Base-by-base conservation (phyloP, 64 coral and sea anemone species). In the Montipora cactus region DNA sequence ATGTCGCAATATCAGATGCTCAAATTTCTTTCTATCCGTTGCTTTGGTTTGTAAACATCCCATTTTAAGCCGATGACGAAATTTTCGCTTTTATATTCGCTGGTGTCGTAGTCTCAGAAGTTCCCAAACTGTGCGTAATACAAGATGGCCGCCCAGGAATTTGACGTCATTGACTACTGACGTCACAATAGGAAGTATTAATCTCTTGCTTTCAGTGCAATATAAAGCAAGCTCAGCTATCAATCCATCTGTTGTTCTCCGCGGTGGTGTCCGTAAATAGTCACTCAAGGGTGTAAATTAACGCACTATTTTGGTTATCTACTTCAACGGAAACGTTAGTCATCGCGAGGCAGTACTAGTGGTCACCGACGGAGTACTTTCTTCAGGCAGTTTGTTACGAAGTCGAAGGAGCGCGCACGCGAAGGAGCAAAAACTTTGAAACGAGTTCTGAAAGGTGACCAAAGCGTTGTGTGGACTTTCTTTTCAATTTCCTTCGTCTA, bases 221-320 rank as follows among this genome's bases (percentile, higher is more conserved):
- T 86, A 86, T 86, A 47, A 37, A 71, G 46, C 11, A 64, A 49
- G 62, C 49, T 45, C 4, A 8, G 59, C 45, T 46, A 86, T 86
- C 64, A 86, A 86, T 86, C 44, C 64, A 71, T 6, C 62, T 71
- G 66, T 86, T 86, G 82, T 86, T 72, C 82, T 73, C 66, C 67
- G 66, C 10, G 82, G 62, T 86, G 66, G 82, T 72, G 47, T 71
- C 82, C 82, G 82, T 86, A 86, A 86, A 86, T 86, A 86, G 82
- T 86, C 71, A 86, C 82, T 86, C 82, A 86, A 86, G 82, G 62
- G 82, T 72, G 82, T 86, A 69, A 37, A 86, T 71, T 18, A 49
- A 71, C 67, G 71, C 66, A 86, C n/a, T 86, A 86, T 86, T 86
- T 86, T 86, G 59, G 82, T 86, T 71, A 71, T 49, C 82, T 2